Percentiles rank a stretch among this genome's conserved stretches.
Evolutionary conservation across 2,113 vertebrate species (phyloP).

Genomic region (Nerophis lumbriciformis): DNA sequence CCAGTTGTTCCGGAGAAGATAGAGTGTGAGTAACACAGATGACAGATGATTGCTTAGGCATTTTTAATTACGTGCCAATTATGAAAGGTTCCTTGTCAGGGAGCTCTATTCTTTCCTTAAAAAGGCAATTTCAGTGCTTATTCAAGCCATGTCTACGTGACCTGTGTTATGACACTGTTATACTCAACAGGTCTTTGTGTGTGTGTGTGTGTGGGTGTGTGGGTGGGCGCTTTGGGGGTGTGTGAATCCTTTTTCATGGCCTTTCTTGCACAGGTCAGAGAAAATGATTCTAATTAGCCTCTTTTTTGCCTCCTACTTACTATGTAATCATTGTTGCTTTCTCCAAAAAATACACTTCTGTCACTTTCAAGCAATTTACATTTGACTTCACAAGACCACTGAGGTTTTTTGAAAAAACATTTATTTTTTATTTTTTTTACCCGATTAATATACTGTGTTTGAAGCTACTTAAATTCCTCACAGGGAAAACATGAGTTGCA

Average conservation of each 20-base stretch:
- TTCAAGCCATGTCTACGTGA: conserved; percentile 3
- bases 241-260: conserved; percentile 2
- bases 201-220: neutral
- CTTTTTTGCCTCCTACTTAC: too few relatives aligned
- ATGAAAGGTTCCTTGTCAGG: neutral
- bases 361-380: too few relatives aligned
- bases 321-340: too few relatives aligned
- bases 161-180: conserved; percentile 13
- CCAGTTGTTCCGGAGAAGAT: neutral
- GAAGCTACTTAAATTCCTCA: too few relatives aligned
- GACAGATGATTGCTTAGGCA: neutral
- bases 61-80: neutral
- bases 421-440: too few relatives aligned
- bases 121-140: neutral
- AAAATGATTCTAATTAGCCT: too few relatives aligned
- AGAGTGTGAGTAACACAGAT: neutral
- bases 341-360: too few relatives aligned
- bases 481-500: too few relatives aligned
- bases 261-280: too few relatives aligned
- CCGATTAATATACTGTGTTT: too few relatives aligned
- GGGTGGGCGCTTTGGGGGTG: neutral
- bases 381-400: too few relatives aligned
- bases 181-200: neutral
- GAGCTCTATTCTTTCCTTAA: neutral
- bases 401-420: too few relatives aligned